Conservation (phyloP, 2,797 vertebrate species). For the Nasua narica region DNA sequence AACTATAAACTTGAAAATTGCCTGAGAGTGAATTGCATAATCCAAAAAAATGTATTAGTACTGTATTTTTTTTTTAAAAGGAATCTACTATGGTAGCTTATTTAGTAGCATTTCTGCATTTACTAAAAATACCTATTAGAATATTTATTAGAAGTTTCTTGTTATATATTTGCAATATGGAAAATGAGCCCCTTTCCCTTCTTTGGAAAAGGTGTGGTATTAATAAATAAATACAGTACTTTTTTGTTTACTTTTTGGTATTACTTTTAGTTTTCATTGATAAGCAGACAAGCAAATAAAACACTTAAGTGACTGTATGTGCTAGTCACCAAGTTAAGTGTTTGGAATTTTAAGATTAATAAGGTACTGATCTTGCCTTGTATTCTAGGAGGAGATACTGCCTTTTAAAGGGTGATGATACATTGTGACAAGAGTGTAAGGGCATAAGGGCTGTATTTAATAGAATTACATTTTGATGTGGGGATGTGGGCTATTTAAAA, state of each 20-base stretch:
- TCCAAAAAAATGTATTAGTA: neutral
- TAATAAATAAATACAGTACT: neutral
- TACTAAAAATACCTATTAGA: neutral
- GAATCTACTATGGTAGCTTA: neutral
- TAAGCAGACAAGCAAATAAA: neutral
- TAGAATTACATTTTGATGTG: neutral
- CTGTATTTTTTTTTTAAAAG: neutral
- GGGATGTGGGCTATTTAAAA: neutral
- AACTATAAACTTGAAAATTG: constrained; percentile 33
- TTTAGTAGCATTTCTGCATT: neutral
- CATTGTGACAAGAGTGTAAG: neutral
- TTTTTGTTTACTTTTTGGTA: neutral
- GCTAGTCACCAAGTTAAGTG: neutral
- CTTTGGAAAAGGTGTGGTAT: neutral
- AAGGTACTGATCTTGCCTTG: neutral
- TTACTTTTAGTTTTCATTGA: constrained; percentile 9
- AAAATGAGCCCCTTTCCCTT: neutral
- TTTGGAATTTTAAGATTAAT: constrained; percentile 5
- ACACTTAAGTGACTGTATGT: neutral
- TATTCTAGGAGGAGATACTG: neutral
- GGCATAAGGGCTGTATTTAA: neutral
- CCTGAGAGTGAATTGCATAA: neutral
- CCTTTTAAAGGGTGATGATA: neutral
- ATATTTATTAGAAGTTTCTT: neutral
- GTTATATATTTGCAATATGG: neutral